Conservation (phyloP, 2,113 vertebrate species). For the Murina feae region DNA sequence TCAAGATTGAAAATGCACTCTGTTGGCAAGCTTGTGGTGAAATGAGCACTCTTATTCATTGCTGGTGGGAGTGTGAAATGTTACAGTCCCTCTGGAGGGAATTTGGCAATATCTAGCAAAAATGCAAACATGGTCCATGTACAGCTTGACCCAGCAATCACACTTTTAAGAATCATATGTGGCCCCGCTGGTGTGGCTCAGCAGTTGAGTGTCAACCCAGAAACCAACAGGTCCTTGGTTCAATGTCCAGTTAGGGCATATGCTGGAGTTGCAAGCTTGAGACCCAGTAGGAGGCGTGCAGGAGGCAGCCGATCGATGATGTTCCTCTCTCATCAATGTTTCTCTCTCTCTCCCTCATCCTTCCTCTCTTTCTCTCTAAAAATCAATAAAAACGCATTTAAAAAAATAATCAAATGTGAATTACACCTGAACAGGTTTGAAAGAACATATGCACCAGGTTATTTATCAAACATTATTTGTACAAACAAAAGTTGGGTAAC, state of each 20-base stretch:
- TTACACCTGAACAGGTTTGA: slow-evolving; percentile 28
- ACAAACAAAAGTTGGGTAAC: neutral
- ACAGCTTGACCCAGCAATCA: slow-evolving; percentile 8
- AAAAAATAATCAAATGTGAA: slow-evolving; percentile 28
- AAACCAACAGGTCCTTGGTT: too few species aligned
- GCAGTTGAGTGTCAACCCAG: too few species aligned
- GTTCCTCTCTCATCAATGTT: too few species aligned
- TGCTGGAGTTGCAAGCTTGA: too few species aligned
- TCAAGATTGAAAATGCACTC: slow-evolving; percentile 24
- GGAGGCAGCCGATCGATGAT: too few species aligned
- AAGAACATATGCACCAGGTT: neutral
- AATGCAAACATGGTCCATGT: neutral
- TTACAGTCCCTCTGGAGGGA: neutral
- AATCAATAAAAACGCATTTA: neutral
- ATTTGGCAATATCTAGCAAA: slow-evolving; percentile 10
- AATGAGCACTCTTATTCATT: neutral
- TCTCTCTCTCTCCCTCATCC: too few species aligned
- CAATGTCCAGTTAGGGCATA: too few species aligned
- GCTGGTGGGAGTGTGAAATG: neutral
- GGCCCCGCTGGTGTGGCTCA: neutral
- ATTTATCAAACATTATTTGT: slow-evolving; percentile 16
- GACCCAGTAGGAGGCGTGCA: too few species aligned
- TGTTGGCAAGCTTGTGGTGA: neutral
- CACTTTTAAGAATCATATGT: slow-evolving; percentile 27
- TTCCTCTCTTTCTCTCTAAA: too few species aligned